phyloP scores from a whole-genome alignment of 2,113 vertebrate species.

The Eurypyga helias region DNA sequence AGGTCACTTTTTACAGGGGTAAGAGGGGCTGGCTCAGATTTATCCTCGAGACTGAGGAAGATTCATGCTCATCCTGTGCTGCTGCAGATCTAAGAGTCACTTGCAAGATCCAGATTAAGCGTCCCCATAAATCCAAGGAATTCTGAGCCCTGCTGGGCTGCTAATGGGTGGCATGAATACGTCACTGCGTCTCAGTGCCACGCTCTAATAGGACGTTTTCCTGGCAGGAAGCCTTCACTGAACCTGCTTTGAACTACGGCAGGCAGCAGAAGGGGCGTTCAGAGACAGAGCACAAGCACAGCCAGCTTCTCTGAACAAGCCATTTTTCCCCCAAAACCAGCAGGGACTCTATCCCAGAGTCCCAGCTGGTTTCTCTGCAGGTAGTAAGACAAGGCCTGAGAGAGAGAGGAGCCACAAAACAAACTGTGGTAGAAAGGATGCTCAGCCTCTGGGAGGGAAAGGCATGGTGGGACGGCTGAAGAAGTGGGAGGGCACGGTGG shows the following conservation, averaged over 20 bases:
- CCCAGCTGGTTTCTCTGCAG: background rate
- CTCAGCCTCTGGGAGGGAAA: fast-evolving
- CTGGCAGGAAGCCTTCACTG: background rate
- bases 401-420: background rate
- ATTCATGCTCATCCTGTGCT: background rate
- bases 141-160: constrained; percentile 25
- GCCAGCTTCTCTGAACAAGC: background rate
- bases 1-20: background rate
- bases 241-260: background rate
- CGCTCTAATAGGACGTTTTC: background rate
- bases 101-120: background rate
- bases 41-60: background rate
- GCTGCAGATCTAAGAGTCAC: constrained; percentile 14
- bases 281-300: background rate
- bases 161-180: constrained; percentile 5
- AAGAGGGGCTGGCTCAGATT: background rate
- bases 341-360: background rate
- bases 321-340: background rate
- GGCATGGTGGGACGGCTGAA: background rate
- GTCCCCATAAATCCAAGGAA: constrained; percentile 9
- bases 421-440: background rate
- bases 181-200: background rate
- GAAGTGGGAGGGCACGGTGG: background rate
- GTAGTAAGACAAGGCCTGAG: fast-evolving
- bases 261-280: background rate